Evolutionary conservation across 2,113 vertebrate genomes (phyloP), one percentile per base, ranked within the genome.

Genomic region (Anguilla japonica): DNA sequence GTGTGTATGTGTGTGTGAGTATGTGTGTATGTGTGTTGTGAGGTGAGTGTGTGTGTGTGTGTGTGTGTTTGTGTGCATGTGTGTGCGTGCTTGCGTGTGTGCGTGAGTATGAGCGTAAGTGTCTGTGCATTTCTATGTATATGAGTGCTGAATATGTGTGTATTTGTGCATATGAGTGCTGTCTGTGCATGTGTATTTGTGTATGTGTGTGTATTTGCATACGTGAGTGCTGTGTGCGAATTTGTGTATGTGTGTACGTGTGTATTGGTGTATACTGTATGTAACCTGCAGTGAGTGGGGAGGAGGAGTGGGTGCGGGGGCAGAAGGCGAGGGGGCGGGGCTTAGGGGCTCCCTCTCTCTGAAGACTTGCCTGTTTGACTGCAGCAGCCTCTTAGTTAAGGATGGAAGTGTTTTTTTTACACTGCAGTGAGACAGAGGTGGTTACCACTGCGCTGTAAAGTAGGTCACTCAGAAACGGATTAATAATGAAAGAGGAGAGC

Each of bases 401-500:
- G 60, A 82, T 53, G 41, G 16, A 56, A 67, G 78, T 50, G 82
- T 56, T 41, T 83, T 67, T 78, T 57, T 71, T 29, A 60, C 43
- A 53, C 71, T 56, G 67, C 9, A 50, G 60, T 60, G 67, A 26
- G 29, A 53, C 60, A 43, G 41, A 15, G 81, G 81, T 83, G 34
- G 81, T 83, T 87, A 57, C 81, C 9, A 22, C 67, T 81, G 78
- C 40, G 53, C 81, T 40, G 41, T 53, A 83, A 87, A 83, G 86
- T 87, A 87, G 86, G 86, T 87, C 86, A 87, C 43, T 67, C 53
- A 34, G 14, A 87, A 63, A 71, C 6, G 50, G 67, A 87, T 83
- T 41, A 82, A 87, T 83, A 86, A 82, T 86, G 60, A 56, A 86
- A 34, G 46, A 79, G 53, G 15, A 40, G 20, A 67, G 60, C 22